Conservation (phyloP, 2,113 vertebrate species). For the Elgaria multicarinata region DNA sequence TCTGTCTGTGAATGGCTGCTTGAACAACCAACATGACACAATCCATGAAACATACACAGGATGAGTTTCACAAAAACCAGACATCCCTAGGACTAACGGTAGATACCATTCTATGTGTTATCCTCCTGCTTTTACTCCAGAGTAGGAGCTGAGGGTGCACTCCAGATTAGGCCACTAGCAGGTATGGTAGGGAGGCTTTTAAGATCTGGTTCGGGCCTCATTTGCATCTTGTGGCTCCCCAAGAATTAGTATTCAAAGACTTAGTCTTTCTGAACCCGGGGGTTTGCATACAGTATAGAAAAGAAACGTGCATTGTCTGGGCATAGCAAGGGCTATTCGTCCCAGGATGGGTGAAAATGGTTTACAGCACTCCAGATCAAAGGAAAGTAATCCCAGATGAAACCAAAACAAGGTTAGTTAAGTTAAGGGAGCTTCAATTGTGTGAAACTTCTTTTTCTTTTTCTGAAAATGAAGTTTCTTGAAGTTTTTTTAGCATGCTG, state of each 20-base stretch:
- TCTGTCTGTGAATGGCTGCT: no score
- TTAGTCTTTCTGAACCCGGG: background rate
- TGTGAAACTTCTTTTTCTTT: constrained; percentile 53
- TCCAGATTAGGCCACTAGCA: no score
- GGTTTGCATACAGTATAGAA: background rate
- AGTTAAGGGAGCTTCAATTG: constrained; percentile 24
- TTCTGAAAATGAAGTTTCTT: constrained; percentile 55
- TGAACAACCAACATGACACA: no score
- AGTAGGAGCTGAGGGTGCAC: no score
- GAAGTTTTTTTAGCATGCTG: constrained; percentile 64
- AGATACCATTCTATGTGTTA: no score
- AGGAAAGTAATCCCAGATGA: background rate
- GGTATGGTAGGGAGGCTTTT: no score
- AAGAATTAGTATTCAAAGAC: background rate
- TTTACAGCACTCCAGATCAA: background rate
- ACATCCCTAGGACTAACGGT: no score
- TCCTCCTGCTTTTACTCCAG: no score
- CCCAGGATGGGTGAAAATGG: background rate
- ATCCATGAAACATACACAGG: no score
- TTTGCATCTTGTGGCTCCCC: background rate
- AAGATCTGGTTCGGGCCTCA: no score
- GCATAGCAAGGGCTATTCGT: background rate
- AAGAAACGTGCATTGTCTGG: background rate
- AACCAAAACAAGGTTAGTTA: background rate
- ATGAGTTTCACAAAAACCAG: no score